Percentiles rank a stretch among this genome's conserved stretches.
These are phyloP conservation scores for Istiophorus platypterus DNA, from an alignment of 2,113 vertebrate genomes.

Conservation along the genomic window DNA sequence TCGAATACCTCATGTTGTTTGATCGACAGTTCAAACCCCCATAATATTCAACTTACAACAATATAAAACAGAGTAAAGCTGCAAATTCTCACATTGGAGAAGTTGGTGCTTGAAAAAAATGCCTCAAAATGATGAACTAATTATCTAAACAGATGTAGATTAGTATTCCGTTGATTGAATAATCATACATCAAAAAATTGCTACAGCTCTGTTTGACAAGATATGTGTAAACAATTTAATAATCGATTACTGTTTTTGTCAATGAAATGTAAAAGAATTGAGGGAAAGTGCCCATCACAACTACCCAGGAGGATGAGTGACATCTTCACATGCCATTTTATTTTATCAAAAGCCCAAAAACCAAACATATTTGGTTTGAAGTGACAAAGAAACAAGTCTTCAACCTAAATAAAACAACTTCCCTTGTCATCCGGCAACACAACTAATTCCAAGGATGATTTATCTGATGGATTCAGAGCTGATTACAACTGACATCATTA, in stretches of 20 bases:
- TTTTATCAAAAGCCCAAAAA: not conserved
- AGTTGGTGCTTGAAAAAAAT: no score
- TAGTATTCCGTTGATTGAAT: no score
- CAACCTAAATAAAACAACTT: no score
- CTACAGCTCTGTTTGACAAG: not conserved
- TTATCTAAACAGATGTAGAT: not conserved
- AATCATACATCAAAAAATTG: no score
- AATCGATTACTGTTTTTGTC: not conserved
- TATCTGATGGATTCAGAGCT: conserved; percentile 10
- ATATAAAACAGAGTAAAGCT: no score
- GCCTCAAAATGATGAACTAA: no score
- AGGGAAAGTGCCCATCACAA: not conserved
- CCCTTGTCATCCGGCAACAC: not conserved
- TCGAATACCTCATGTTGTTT: not conserved
- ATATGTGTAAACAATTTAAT: no score
- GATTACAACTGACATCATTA: conserved; percentile 11
- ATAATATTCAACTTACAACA: no score
- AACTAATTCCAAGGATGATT: conserved; percentile 1
- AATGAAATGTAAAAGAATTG: not conserved
- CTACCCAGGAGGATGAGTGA: not conserved
- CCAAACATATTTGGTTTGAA: not conserved
- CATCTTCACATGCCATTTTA: not conserved
- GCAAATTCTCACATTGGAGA: no score
- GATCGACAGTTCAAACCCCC: no score
- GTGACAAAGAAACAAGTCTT: not conserved